These are phyloP conservation scores for Enteromius thamalakanensis DNA, from an alignment of 2,797 vertebrate genomes.

Conservation along the genomic window DNA sequence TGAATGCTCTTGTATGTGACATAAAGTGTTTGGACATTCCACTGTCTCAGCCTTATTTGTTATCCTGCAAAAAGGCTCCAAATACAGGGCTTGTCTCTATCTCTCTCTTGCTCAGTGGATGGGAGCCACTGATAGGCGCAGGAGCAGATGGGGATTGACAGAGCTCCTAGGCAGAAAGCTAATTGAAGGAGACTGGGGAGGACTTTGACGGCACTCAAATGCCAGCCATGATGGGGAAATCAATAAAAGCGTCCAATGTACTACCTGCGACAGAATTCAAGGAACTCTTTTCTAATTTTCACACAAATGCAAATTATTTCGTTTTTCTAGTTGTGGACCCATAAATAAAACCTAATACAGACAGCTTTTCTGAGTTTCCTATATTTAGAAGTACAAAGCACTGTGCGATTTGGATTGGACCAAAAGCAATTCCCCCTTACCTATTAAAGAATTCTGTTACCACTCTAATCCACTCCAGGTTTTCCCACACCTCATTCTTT, in stretches of 20 bases:
- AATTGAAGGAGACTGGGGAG: conserved; percentile 79
- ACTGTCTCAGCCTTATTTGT: conserved; percentile 57
- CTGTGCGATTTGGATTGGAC: not conserved
- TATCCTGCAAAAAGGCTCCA: conserved; percentile 66
- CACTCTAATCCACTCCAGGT: not conserved
- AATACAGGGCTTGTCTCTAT: conserved; percentile 70
- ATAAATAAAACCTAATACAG: not conserved
- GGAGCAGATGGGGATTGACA: conserved; percentile 79
- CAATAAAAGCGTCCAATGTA: conserved; percentile 72
- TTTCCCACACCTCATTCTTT: not conserved
- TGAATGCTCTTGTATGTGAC: conserved; percentile 59
- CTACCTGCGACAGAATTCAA: conserved; percentile 66
- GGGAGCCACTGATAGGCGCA: conserved; percentile 76
- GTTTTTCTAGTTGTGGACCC: conserved; percentile 11
- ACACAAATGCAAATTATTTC: conserved; percentile 67
- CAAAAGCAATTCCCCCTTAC: not conserved
- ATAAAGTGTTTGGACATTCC: conserved; percentile 33
- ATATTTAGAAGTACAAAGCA: not conserved
- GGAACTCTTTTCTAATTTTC: conserved; percentile 63
- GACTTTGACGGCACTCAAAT: conserved; percentile 72
- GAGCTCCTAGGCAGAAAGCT: conserved; percentile 75
- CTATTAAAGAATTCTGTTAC: not conserved
- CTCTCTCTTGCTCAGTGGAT: conserved; percentile 66
- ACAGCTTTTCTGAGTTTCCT: not conserved
- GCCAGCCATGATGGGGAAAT: conserved; percentile 77